phyloP scores from a whole-genome alignment of 1,140 invertebrate species.

The Pomacea maculata region DNA sequence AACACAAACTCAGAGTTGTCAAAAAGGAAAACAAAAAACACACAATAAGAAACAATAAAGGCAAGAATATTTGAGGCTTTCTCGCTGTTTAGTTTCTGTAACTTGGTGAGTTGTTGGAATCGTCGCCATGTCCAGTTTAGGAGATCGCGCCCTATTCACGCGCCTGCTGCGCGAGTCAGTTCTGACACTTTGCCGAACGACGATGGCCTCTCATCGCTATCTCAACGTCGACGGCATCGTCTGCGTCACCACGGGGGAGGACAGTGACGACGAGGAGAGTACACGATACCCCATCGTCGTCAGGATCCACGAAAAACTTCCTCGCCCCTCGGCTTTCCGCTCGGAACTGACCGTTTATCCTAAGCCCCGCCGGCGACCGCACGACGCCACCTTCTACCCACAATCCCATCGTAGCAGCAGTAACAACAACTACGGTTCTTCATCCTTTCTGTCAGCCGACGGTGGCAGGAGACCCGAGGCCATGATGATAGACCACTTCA shows the following conservation, averaged over 20 bases:
- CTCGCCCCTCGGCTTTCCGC: background rate
- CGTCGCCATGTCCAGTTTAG: slow-evolving; percentile 23
- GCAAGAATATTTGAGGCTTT: too few species aligned
- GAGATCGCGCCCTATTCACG: slow-evolving; percentile 38
- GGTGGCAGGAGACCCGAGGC: background rate
- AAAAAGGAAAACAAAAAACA: too few species aligned
- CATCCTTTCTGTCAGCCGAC: background rate
- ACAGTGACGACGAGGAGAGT: slow-evolving; percentile 41
- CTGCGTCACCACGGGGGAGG: slow-evolving; percentile 45
- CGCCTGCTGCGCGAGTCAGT: slow-evolving; percentile 51
- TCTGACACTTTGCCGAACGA: slow-evolving; percentile 47
- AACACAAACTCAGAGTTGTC: too few species aligned
- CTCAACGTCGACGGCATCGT: slow-evolving; percentile 55
- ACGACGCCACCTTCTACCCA: background rate
- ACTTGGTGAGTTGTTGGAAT: too few species aligned
- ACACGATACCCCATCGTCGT: slow-evolving; percentile 50
- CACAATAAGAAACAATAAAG: too few species aligned
- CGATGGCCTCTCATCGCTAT: slow-evolving; percentile 35
- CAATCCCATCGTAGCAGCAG: slow-evolving; percentile 1
- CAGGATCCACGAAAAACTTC: slow-evolving; percentile 48
- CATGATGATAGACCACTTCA: background rate
- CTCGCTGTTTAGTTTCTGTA: too few species aligned
- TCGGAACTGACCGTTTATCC: background rate
- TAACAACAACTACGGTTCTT: background rate
- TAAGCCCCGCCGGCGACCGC: slow-evolving; percentile 13